Evolutionary conservation across 2,113 vertebrate genomes (phyloP).

Genomic region (Paramisgurnus dabryanus): DNA sequence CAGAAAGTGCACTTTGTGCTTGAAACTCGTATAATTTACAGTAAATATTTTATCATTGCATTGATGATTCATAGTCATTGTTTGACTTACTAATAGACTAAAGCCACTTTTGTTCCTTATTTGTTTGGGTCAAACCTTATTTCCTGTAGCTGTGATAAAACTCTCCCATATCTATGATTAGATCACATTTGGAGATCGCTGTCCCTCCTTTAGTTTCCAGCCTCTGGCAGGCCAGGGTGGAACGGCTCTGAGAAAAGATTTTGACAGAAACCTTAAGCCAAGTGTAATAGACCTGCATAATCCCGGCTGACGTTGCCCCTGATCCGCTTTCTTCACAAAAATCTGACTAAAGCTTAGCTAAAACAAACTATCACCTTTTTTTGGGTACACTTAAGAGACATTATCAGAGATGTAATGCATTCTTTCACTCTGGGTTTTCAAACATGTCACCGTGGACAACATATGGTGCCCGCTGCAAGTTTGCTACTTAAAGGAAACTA

Average conservation of each 20-base stretch:
- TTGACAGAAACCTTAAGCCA: constrained; percentile 35
- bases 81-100: not conserved
- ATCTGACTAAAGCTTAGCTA: constrained; percentile 8
- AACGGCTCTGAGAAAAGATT: constrained; percentile 25
- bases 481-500: not conserved
- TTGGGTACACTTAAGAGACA: not conserved
- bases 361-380: constrained; percentile 27
- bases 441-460: not conserved
- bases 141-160: not conserved
- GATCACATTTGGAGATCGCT: constrained; percentile 13
- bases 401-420: constrained; percentile 14
- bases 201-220: constrained; percentile 16
- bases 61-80: not conserved
- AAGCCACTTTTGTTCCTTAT: not conserved
- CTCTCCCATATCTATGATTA: not conserved
- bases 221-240: constrained; percentile 17
- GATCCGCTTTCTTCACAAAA: constrained; percentile 1
- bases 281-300: constrained; percentile 37
- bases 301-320: constrained; percentile 14
- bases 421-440: not conserved
- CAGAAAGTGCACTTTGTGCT: constrained; percentile 12
- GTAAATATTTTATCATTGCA: constrained; percentile 6
- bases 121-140: not conserved
- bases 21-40: not conserved
- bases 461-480: not conserved